Evolutionary conservation across 64 coral and sea anemone species (phyloP), one percentile per base, ranked within the genome.

Genomic region (Stichodactyla helianthus): DNA sequence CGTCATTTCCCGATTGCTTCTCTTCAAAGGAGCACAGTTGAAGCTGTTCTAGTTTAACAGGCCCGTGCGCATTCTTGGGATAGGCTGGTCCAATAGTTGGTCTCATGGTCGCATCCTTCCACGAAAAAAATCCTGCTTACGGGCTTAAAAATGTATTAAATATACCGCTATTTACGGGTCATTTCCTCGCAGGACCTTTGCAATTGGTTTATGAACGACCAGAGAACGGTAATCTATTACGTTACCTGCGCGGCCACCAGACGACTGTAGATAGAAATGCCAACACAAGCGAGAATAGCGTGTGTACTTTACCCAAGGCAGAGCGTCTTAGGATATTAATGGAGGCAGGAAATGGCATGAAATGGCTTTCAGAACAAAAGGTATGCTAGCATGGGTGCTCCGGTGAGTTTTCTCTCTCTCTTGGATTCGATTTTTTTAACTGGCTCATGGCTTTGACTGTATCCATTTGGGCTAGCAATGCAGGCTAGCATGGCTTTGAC

Each of bases 281-380:
- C 7, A 84, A 68, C 1, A 57, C 17, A 16, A 60, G 31, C 27
- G 51, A 71, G 2, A 50, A n/a, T 51, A 83, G 44, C 4, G 19
- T 23, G 10, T 86, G 90, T 59, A 56, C 74, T 5, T 68, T 87
- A 92, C 79, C 90, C 14, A 70, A 83, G 4, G 84, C 67, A 65
- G 84, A 92, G 52, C 83, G 77, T 61, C 60, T 92, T 5, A 82
- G 77, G 70, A 87, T 92, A 56, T 85, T 77, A 28, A 77, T 86
- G 18, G 90, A 87, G 11, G 85, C 87, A n/a, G 51, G 71, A 0
- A 82, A 35, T 11, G 90, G 90, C 63, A 92, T 92, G 90, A 87
- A 55, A 31, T 86, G 84, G 26, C 61, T 92, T 44, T 57, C 84
- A 19, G 84, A 92, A 50, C 83, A 71, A 81, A 87, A 87, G 78